A percentile compares a stretch with the other conserved stretches of the same genome.
These are phyloP conservation scores for Cyanoramphus novaezelandiae DNA, from an alignment of 2,113 vertebrate species.

Conservation along the genomic window DNA sequence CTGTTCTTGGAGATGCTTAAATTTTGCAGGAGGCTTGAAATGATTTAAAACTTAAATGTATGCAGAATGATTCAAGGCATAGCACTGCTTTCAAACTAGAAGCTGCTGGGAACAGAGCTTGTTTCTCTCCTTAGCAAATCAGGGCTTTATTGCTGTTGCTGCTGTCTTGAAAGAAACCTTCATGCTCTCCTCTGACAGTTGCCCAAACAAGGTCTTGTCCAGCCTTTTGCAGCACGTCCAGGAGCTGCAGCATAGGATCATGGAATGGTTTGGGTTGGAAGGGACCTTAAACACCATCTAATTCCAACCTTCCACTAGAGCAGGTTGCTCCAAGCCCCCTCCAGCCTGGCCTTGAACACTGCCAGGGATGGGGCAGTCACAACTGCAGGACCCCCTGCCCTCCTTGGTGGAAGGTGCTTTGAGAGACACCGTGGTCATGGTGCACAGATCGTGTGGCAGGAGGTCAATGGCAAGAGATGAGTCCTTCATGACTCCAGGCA, in stretches of 20 bases:
- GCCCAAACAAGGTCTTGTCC: neutral
- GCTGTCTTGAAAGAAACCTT: neutral
- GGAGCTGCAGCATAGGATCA: neutral
- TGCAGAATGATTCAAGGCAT: neutral
- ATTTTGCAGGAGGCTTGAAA: neutral
- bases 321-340: neutral
- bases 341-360: neutral
- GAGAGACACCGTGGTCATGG: neutral
- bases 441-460: neutral
- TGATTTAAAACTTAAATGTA: neutral
- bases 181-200: neutral
- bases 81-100: neutral
- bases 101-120: neutral
- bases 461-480: neutral
- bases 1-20: neutral
- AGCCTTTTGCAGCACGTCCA: fast-evolving
- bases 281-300: neutral
- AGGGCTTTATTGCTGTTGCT: neutral
- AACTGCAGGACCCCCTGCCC: neutral
- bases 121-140: neutral
- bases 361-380: neutral
- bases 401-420: neutral
- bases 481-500: neutral
- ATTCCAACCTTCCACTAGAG: neutral
- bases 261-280: neutral